These are phyloP conservation scores for Drosophila paucipuncta DNA, from an alignment of 2,888 invertebrate species.

Conservation along the genomic window DNA sequence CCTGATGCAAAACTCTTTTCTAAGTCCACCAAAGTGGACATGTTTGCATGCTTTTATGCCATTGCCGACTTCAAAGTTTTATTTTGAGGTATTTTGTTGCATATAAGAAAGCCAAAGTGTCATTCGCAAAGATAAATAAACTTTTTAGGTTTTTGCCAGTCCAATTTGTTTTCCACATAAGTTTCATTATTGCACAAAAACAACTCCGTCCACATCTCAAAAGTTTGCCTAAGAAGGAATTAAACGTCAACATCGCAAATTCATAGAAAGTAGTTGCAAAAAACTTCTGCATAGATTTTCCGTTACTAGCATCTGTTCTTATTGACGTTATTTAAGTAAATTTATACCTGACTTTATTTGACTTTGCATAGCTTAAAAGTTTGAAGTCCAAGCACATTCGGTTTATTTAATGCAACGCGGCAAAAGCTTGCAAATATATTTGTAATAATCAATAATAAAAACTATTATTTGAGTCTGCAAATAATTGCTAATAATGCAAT, in stretches of 20 bases:
- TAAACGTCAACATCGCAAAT: constrained; percentile 25
- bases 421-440: not conserved
- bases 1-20: not conserved
- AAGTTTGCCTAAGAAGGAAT: constrained; percentile 31
- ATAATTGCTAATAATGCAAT: too few relatives aligned
- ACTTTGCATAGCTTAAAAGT: not conserved
- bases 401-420: constrained; percentile 1
- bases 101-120: constrained; percentile 12
- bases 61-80: not conserved
- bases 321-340: constrained; percentile 26
- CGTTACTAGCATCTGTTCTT: constrained; percentile 6
- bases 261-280: constrained; percentile 11
- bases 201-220: constrained; percentile 25
- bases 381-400: constrained; percentile 1
- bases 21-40: not conserved
- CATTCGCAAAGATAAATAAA: constrained; percentile 22
- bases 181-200: constrained; percentile 13
- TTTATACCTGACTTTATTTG: constrained; percentile 7
- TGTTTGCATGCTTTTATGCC: not conserved
- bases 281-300: constrained; percentile 27
- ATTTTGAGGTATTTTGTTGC: not conserved
- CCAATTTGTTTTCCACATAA: constrained; percentile 21
- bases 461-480: too few relatives aligned
- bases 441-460: not conserved
- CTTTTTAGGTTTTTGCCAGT: constrained; percentile 6